Evolutionary conservation across 2,888 invertebrate genomes (phyloP).

Genomic region (Argyresthia albistria): DNA sequence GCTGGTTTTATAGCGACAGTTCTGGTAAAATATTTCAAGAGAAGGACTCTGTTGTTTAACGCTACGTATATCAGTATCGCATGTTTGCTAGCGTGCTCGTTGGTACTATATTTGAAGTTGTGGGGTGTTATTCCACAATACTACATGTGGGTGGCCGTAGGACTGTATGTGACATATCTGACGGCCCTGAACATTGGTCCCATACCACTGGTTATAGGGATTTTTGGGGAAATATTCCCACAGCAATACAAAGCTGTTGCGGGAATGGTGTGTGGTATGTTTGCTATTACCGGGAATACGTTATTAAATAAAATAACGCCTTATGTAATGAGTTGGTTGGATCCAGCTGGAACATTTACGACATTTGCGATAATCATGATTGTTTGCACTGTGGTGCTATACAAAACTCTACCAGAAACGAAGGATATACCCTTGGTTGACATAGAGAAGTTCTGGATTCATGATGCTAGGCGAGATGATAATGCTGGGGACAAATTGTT

Average conservation of each 20-base stretch:
- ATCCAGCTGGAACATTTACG: neutral
- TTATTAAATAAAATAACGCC: conserved; percentile 1
- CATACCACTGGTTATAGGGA: neutral
- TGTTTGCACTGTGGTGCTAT: conserved; percentile 1
- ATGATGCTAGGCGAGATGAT: too few species aligned
- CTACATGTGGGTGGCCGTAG: neutral
- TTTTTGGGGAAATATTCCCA: neutral
- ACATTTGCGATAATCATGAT: neutral
- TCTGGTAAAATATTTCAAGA: conserved; percentile 2
- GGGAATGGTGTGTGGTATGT: neutral
- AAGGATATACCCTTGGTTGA: conserved; percentile 7
- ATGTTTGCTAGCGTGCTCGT: neutral
- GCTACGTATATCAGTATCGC: neutral
- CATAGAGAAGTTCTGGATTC: neutral
- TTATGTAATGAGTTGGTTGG: neutral
- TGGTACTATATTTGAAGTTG: neutral
- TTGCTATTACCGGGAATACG: neutral
- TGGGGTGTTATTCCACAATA: neutral
- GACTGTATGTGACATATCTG: neutral
- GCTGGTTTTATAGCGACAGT: conserved; percentile 4
- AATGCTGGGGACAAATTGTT: too few species aligned
- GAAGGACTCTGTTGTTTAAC: conserved; percentile 3
- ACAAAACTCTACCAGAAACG: conserved; percentile 6
- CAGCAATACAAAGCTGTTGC: neutral
- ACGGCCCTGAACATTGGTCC: neutral